phyloP scores from a whole-genome alignment of 2,888 invertebrate genomes.

The Acleris sparsana region DNA sequence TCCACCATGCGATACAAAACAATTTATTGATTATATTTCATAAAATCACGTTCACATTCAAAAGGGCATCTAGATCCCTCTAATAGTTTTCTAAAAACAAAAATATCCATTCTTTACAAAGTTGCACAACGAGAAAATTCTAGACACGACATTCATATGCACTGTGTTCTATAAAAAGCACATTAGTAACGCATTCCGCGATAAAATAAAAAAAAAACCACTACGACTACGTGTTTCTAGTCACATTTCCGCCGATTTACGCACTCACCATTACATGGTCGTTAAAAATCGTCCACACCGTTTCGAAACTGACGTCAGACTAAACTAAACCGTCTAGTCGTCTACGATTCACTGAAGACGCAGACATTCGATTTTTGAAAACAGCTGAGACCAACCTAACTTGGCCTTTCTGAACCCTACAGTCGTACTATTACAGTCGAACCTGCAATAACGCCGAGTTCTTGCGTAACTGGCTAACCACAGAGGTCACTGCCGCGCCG shows the following conservation, averaged over 20 bases:
- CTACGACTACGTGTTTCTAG: slow-evolving; percentile 51
- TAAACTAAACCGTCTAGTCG: slow-evolving; percentile 42
- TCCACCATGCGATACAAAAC: slow-evolving; percentile 27
- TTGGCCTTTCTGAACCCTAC: slow-evolving; percentile 46
- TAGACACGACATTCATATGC: slow-evolving; percentile 63
- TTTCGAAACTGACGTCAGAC: slow-evolving; percentile 66
- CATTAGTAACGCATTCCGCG: slow-evolving; percentile 54
- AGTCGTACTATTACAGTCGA: slow-evolving; percentile 11
- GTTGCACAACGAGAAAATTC: slow-evolving; percentile 37
- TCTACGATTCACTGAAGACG: slow-evolving; percentile 47
- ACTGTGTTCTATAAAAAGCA: slow-evolving; percentile 50
- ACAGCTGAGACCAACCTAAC: slow-evolving; percentile 65
- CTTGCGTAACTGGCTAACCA: slow-evolving; percentile 21
- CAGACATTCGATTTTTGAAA: slow-evolving; percentile 74
- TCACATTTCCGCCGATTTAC: slow-evolving; percentile 53
- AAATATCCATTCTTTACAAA: slow-evolving; percentile 31
- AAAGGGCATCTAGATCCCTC: neutral
- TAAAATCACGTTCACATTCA: neutral
- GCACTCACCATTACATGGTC: slow-evolving; percentile 79
- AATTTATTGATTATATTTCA: slow-evolving; percentile 34
- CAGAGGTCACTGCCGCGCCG: slow-evolving; percentile 38
- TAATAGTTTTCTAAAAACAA: slow-evolving; percentile 31
- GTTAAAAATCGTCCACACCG: slow-evolving; percentile 61
- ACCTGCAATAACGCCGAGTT: slow-evolving; percentile 16
- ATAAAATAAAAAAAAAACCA: slow-evolving; percentile 46